Evolutionary conservation across 2,888 invertebrate species (phyloP).

Genomic region (Helleia helle): DNA sequence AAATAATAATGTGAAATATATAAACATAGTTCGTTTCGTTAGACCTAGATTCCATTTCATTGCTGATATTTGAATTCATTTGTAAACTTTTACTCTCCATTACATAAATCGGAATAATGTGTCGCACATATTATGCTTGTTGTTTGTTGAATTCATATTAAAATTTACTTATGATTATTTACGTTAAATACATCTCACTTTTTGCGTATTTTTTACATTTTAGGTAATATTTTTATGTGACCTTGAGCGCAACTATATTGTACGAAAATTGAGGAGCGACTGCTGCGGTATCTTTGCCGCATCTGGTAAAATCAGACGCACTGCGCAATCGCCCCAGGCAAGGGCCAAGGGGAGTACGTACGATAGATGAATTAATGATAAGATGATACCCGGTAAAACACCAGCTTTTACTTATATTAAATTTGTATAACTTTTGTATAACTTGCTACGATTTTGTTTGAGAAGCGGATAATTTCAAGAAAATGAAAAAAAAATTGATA

Average conservation of each 20-base stretch:
- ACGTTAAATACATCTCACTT: not conserved
- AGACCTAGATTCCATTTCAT: slow-evolving; percentile 59
- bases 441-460: no score
- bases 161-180: not conserved
- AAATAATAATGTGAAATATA: slow-evolving; percentile 58
- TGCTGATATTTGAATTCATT: slow-evolving; percentile 51
- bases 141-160: not conserved
- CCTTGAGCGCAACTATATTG: not conserved
- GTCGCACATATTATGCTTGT: not conserved
- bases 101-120: no score
- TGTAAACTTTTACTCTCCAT: slow-evolving; percentile 21
- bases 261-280: not conserved
- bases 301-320: slow-evolving; percentile 19
- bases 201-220: not conserved
- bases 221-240: not conserved
- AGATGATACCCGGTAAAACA: slow-evolving; percentile 2
- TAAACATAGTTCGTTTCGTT: slow-evolving; percentile 57
- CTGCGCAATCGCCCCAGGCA: slow-evolving; percentile 24
- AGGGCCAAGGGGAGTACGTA: slow-evolving; percentile 3
- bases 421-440: not conserved
- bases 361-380: slow-evolving; percentile 9
- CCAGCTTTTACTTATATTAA: not conserved
- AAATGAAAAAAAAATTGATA: no score
- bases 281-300: slow-evolving; percentile 21
- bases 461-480: no score